Evolutionary conservation across 2,797 vertebrate species (phyloP).

Genomic region (Sebastes kiyomatsui): DNA sequence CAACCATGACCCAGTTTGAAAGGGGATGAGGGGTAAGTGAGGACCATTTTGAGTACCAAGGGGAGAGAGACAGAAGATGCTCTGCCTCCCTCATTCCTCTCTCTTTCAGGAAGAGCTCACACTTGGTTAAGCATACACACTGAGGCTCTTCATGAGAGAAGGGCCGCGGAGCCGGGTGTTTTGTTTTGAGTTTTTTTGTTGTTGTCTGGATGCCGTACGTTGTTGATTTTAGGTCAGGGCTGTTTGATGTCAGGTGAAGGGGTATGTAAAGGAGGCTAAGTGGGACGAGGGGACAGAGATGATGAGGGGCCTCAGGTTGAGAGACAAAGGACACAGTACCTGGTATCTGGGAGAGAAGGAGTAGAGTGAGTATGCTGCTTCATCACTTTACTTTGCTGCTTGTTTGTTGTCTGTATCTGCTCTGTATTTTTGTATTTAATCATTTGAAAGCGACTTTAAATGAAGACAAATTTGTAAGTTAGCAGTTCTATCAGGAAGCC

Average conservation of each 20-base stretch:
- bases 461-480: not conserved
- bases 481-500: not conserved
- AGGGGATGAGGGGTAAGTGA: constrained; percentile 76
- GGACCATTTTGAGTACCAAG: constrained; percentile 75
- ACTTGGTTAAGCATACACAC: constrained; percentile 74
- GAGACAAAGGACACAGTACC: constrained; percentile 66
- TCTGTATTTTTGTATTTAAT: not conserved
- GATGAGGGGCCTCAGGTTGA: constrained; percentile 58
- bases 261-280: constrained; percentile 52
- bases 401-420: not conserved
- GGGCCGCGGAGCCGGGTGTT: constrained; percentile 8
- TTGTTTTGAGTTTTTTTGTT: constrained; percentile 48
- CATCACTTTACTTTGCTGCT: constrained; percentile 19
- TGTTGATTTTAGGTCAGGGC: constrained; percentile 50
- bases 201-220: constrained; percentile 22
- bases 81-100: constrained; percentile 64
- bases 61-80: constrained; percentile 71
- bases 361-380: constrained; percentile 77
- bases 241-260: constrained; percentile 57
- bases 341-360: constrained; percentile 55
- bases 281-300: constrained; percentile 40
- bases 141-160: constrained; percentile 43
- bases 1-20: constrained; percentile 81
- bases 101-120: constrained; percentile 72
- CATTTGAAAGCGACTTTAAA: not conserved